A percentile compares a stretch with the other conserved stretches of the same genome.
phyloP scores from a whole-genome alignment of 1,140 invertebrate species.

The Bombus picipes region DNA sequence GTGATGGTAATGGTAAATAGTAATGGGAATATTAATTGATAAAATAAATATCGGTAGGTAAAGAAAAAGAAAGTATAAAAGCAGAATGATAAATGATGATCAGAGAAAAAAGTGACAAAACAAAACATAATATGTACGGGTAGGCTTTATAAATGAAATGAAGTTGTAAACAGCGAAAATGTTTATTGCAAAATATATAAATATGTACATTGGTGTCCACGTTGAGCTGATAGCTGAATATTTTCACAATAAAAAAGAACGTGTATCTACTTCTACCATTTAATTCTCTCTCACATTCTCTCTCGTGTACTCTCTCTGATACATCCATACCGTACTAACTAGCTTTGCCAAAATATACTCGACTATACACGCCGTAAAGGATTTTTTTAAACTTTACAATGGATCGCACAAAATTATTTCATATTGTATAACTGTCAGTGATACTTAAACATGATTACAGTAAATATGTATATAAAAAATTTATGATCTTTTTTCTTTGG shows the following conservation, averaged over 20 bases:
- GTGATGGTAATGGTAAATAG: slow-evolving; percentile 33
- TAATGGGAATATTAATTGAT: slow-evolving; percentile 1
- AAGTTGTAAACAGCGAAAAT: slow-evolving; percentile 81
- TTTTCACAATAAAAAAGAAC: slow-evolving; percentile 73
- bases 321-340: slow-evolving; percentile 55
- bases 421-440: not conserved
- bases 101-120: not conserved
- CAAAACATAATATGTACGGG: slow-evolving; percentile 56
- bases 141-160: slow-evolving; percentile 80
- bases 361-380: slow-evolving; percentile 40
- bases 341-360: slow-evolving; percentile 58
- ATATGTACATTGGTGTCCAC: slow-evolving; percentile 81
- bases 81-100: not conserved
- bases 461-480: slow-evolving; percentile 3
- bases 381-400: slow-evolving; percentile 36
- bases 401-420: slow-evolving; percentile 65
- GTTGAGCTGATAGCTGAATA: slow-evolving; percentile 80
- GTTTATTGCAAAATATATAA: slow-evolving; percentile 82
- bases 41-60: not conserved
- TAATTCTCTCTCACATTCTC: slow-evolving; percentile 47
- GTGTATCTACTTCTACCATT: slow-evolving; percentile 64
- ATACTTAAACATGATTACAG: not conserved
- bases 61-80: not conserved
- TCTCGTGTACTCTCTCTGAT: slow-evolving; percentile 30
- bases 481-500: not conserved